Percentiles rank a stretch among this genome's conserved stretches.
These are phyloP conservation scores for Brachionus sp. DNA, from an alignment of 1,140 invertebrate species.

Conservation along the genomic window DNA sequence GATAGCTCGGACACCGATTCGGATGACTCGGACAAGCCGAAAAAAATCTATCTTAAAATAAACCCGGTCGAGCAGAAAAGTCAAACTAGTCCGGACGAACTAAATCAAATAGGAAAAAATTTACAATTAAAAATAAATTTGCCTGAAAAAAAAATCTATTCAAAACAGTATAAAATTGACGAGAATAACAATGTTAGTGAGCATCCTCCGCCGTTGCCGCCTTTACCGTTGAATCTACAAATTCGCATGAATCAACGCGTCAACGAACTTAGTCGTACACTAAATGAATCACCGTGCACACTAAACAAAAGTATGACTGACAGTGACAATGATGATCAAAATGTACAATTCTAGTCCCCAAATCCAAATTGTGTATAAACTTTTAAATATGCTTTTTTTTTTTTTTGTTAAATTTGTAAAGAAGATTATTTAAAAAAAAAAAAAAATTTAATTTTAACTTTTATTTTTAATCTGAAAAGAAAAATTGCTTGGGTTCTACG, in stretches of 20 bases:
- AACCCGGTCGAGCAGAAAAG: background rate
- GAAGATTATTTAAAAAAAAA: background rate
- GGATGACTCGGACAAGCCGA: background rate
- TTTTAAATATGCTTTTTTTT: background rate
- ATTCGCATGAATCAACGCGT: background rate
- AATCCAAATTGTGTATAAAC: background rate
- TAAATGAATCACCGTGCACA: background rate
- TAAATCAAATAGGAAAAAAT: conserved; percentile 27
- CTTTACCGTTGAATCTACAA: background rate
- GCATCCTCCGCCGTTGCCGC: conserved; percentile 7
- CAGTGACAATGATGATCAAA: background rate
- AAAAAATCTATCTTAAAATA: conserved; percentile 31
- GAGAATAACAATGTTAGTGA: background rate
- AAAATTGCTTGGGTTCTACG: too few relatives aligned
- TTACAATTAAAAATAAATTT: background rate
- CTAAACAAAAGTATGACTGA: background rate
- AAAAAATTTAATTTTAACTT: too few relatives aligned
- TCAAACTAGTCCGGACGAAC: background rate
- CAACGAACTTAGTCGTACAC: background rate
- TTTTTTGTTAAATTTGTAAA: conserved; percentile 5
- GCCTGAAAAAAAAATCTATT: background rate
- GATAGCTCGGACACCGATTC: conserved; percentile 20
- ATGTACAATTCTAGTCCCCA: background rate
- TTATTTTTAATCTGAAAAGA: too few relatives aligned
- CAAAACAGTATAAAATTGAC: background rate